A percentile compares a stretch with the other conserved stretches of the same genome.
Conservation (phyloP, 64 coral and sea anemone genomes). For the Anthopleura sola region DNA sequence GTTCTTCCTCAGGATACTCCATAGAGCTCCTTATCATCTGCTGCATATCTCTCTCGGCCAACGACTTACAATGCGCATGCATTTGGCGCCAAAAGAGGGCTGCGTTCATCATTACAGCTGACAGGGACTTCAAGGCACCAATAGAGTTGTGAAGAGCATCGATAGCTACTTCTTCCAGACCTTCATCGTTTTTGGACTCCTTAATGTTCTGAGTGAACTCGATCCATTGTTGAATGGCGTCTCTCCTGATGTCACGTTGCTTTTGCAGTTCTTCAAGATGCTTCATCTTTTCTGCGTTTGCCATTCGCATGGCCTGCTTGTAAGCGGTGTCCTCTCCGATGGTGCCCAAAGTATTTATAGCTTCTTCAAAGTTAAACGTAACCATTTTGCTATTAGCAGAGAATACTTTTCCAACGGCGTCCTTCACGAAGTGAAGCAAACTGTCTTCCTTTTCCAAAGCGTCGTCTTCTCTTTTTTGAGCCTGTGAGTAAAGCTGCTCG, state of each 20-base stretch:
- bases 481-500: conserved; percentile 13
- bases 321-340: neutral
- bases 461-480: conserved; percentile 47
- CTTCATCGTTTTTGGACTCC: conserved; percentile 30
- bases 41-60: conserved; percentile 10
- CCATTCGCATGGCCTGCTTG: conserved; percentile 44
- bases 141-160: conserved; percentile 61
- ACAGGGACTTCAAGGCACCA: conserved; percentile 57
- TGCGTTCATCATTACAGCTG: conserved; percentile 68
- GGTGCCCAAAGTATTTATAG: too few species aligned
- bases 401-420: neutral
- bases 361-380: too few species aligned
- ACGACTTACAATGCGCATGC: conserved; percentile 35
- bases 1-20: conserved; percentile 28
- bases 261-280: conserved; percentile 54
- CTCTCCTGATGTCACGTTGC: conserved; percentile 41
- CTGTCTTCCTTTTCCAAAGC: conserved; percentile 35
- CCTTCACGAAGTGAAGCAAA: neutral
- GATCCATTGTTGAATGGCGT: conserved; percentile 43
- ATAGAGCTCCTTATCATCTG: conserved; percentile 26
- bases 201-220: conserved; percentile 56
- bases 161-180: conserved; percentile 44
- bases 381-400: too few species aligned
- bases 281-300: conserved; percentile 56
- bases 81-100: conserved; percentile 62